Percentiles rank a stretch among this genome's conserved stretches.
phyloP scores from a whole-genome alignment of 2,888 invertebrate genomes.

The Chaetogeoica ovagalla region DNA sequence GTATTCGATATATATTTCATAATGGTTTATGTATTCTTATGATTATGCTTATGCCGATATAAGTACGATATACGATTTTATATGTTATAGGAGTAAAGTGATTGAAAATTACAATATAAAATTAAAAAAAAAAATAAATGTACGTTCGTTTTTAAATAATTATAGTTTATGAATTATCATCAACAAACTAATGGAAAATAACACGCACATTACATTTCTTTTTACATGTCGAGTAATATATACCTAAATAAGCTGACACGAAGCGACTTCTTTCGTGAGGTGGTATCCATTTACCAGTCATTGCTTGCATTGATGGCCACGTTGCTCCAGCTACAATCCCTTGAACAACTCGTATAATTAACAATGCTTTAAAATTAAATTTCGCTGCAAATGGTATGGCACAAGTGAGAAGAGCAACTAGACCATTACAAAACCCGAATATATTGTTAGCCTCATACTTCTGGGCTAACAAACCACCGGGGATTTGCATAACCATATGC shows the following conservation, averaged over 20 bases:
- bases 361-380: constrained; percentile 64
- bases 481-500: constrained; percentile 73
- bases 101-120: no score
- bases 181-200: no score
- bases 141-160: no score
- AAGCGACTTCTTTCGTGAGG: constrained; percentile 76
- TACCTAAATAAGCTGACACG: constrained; percentile 66
- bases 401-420: constrained; percentile 68
- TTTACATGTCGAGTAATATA: not conserved
- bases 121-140: no score
- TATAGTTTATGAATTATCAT: no score
- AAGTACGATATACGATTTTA: no score
- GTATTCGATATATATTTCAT: no score
- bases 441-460: constrained; percentile 73
- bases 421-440: constrained; percentile 70
- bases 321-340: constrained; percentile 70
- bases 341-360: constrained; percentile 68
- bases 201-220: no score
- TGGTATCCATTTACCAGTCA: constrained; percentile 82
- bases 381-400: constrained; percentile 68
- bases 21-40: no score
- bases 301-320: constrained; percentile 78
- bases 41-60: no score
- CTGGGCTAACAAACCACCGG: constrained; percentile 71
- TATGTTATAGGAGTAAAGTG: no score